Base-by-base conservation (phyloP, 37 sponge, comb jelly and placozoan genomes). In the Hormiphora californensis region DNA sequence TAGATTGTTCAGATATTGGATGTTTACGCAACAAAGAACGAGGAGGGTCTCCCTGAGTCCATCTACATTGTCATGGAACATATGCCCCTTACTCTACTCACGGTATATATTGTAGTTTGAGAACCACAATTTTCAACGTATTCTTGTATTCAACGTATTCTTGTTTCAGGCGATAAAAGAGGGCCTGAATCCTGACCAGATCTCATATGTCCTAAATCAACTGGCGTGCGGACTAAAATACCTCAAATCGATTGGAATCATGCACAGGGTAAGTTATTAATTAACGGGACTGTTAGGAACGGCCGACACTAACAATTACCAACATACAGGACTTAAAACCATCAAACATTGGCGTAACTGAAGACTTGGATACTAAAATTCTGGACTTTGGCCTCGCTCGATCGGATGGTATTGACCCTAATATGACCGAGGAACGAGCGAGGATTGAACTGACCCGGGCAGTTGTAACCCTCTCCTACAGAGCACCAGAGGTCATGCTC, bases 401-500 rank as follows among this genome's bases (percentile, higher is more conserved):
- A 4, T 22, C 32, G 38, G 81, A 73, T 5, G 5, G 44, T 43
- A 46, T 73, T 39, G n/a, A n/a, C n/a, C n/a, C n/a, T n/a, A n/a
- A n/a, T n/a, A 73, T 22, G 1, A 36, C 81, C 2, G 43, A 43
- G 5, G 46, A 43, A 1, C 81, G 81, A 39, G n/a, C n/a, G n/a
- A n/a, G n/a, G n/a, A n/a, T n/a, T n/a, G n/a, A n/a, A n/a, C 81
- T 73, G 12, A 73, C 81, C 1, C 43, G 43, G 28, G 40, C 40
- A 43, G 43, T 73, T 12, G 81, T 73, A 39, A 73, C 81, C 1
- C 43, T 43, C 28, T 73, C 40, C 25, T 73, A 73, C 46, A 43
- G 81, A 73, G 81, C 81, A 39, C 81, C 81, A 39, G 81, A 73
- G 44, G 81, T 73, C 28, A 73, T 73, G 17, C 81, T 73, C 25